phyloP scores from a whole-genome alignment of 1,140 invertebrate genomes.

The Laupala kohalensis region DNA sequence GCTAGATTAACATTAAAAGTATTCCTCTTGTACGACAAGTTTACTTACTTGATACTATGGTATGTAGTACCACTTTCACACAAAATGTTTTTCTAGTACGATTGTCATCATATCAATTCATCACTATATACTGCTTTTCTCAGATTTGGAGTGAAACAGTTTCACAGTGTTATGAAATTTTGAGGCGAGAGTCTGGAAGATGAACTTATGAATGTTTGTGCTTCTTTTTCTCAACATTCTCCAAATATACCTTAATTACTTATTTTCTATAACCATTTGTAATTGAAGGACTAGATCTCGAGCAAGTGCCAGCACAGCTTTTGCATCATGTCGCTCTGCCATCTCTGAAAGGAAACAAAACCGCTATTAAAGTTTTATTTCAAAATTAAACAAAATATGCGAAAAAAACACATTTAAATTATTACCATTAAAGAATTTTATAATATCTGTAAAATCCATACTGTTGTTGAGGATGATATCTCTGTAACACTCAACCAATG shows the following conservation, averaged over 20 bases:
- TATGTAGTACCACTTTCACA: too few relatives aligned
- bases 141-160: background rate
- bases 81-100: too few relatives aligned
- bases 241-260: conserved; percentile 32
- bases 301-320: conserved; percentile 63
- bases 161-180: background rate
- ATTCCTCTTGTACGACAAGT: too few relatives aligned
- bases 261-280: conserved; percentile 82
- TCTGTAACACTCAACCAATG: conserved; percentile 80
- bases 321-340: conserved; percentile 82
- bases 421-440: conserved; percentile 93
- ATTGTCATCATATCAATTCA: background rate
- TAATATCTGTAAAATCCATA: conserved; percentile 96
- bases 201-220: too few relatives aligned
- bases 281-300: conserved; percentile 73
- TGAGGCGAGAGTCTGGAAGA: background rate
- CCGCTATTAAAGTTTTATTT: background rate
- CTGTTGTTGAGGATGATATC: conserved; percentile 88
- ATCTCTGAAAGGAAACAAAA: conserved; percentile 60
- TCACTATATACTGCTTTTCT: background rate
- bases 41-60: too few relatives aligned
- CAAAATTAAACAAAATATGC: conserved; percentile 1
- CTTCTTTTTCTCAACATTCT: background rate
- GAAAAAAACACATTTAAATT: background rate
- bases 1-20: too few relatives aligned